These are phyloP conservation scores for Nixonia krombeini DNA, from an alignment of 1,140 invertebrate genomes.

Conservation along the genomic window DNA sequence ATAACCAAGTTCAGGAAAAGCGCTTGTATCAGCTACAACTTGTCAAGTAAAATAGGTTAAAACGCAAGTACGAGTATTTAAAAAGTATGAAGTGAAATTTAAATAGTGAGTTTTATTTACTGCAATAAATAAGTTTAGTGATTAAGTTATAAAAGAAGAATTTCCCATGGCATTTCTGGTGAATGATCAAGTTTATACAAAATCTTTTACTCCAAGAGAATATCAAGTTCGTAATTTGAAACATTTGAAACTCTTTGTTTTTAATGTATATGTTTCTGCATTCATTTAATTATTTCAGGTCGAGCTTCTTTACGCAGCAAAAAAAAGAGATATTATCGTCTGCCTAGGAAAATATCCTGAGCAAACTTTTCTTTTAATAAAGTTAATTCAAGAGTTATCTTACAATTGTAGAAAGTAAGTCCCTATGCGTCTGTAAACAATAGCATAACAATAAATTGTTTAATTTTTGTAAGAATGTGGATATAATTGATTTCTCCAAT, in stretches of 20 bases:
- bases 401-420: slow-evolving; percentile 71
- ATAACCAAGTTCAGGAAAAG: too few species aligned
- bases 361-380: slow-evolving; percentile 90
- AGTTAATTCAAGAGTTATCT: slow-evolving; percentile 85
- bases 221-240: slow-evolving; percentile 76
- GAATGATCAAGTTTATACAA: slow-evolving; percentile 77
- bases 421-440: too few species aligned
- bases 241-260: too few species aligned
- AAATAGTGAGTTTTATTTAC: not conserved
- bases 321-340: slow-evolving; percentile 86
- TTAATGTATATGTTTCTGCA: too few species aligned
- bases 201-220: slow-evolving; percentile 82
- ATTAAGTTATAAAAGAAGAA: slow-evolving; percentile 9
- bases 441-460: too few species aligned
- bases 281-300: slow-evolving; percentile 73
- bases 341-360: slow-evolving; percentile 86
- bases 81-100: not conserved
- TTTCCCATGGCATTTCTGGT: slow-evolving; percentile 75
- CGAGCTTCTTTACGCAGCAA: slow-evolving; percentile 85
- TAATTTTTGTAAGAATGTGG: slow-evolving; percentile 40
- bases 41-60: not conserved
- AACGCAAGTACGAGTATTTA: not conserved
- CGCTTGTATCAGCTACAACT: too few species aligned
- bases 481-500: slow-evolving; percentile 57
- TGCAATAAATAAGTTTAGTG: not conserved